These are phyloP conservation scores for Tuta absoluta DNA, from an alignment of 2,888 invertebrate genomes.

Conservation along the genomic window DNA sequence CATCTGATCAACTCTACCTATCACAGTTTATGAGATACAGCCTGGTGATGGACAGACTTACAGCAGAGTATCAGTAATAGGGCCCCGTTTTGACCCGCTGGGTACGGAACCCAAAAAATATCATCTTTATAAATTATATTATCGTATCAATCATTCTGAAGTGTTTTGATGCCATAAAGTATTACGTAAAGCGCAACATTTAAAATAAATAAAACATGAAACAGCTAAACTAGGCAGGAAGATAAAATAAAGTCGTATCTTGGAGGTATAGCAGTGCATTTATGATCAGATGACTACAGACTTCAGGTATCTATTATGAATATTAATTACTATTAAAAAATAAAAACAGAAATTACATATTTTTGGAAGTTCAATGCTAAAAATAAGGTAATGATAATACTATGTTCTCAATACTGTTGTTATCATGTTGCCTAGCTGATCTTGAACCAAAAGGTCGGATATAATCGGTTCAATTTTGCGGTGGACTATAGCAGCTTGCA, in stretches of 20 bases:
- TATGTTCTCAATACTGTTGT: not conserved
- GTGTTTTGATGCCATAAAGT: conserved; percentile 28
- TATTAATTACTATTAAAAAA: not conserved
- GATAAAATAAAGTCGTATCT: not conserved
- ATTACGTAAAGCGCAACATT: conserved; percentile 27
- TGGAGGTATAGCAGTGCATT: not conserved
- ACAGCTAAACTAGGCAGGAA: not conserved
- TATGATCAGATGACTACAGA: not conserved
- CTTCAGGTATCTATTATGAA: too few relatives aligned
- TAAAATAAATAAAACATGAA: conserved; percentile 28
- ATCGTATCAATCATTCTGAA: conserved; percentile 28
- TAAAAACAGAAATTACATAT: not conserved
- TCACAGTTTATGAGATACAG: too few relatives aligned
- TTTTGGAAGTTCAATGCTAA: conserved; percentile 1
- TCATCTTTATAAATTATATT: conserved; percentile 24
- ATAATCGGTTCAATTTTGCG: too few relatives aligned
- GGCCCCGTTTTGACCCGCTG: too few relatives aligned
- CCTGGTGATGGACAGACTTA: too few relatives aligned
- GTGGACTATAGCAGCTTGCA: too few relatives aligned
- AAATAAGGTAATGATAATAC: not conserved
- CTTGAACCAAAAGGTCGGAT: not conserved
- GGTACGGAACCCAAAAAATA: too few relatives aligned
- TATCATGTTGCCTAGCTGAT: not conserved
- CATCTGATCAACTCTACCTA: too few relatives aligned
- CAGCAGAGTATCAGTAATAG: too few relatives aligned